These are phyloP conservation scores for Belonocnema kinseyi DNA, from an alignment of 1,140 invertebrate genomes.

Conservation along the genomic window DNA sequence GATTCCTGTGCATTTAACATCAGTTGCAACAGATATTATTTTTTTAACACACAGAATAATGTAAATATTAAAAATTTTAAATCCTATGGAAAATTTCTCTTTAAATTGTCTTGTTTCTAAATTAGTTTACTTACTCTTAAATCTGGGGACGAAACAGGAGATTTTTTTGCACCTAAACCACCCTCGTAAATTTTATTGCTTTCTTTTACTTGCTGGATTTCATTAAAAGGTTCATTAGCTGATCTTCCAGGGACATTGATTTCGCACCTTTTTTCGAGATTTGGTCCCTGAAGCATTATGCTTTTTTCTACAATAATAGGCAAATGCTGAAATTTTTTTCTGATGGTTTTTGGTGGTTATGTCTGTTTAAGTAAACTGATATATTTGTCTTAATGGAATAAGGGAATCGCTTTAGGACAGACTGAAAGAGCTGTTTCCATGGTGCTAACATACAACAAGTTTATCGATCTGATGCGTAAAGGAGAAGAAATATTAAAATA, in stretches of 20 bases:
- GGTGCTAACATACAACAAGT: slow-evolving; percentile 32
- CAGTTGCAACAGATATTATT: too few relatives aligned
- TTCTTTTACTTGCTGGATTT: neutral
- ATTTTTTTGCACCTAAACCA: neutral
- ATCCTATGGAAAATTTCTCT: neutral
- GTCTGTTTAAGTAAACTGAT: neutral
- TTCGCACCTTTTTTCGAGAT: slow-evolving; percentile 48
- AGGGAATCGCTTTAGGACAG: neutral
- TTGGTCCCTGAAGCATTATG: slow-evolving; percentile 50
- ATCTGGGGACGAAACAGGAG: neutral
- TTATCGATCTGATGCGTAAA: slow-evolving; percentile 4
- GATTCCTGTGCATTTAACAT: too few relatives aligned
- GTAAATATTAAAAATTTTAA: slow-evolving; percentile 9
- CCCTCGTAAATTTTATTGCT: neutral
- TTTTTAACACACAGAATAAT: neutral
- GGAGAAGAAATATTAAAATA: neutral
- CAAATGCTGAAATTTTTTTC: neutral
- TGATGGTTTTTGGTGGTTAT: neutral
- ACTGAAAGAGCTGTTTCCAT: neutral
- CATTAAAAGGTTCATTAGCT: slow-evolving; percentile 32
- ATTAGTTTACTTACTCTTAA: neutral
- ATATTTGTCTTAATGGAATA: neutral
- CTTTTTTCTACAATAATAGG: neutral
- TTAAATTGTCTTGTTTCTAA: too few relatives aligned
- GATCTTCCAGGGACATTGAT: slow-evolving; percentile 41